Evolutionary conservation across 2,113 vertebrate species (phyloP).

Genomic region (Peucedramus taeniatus): DNA sequence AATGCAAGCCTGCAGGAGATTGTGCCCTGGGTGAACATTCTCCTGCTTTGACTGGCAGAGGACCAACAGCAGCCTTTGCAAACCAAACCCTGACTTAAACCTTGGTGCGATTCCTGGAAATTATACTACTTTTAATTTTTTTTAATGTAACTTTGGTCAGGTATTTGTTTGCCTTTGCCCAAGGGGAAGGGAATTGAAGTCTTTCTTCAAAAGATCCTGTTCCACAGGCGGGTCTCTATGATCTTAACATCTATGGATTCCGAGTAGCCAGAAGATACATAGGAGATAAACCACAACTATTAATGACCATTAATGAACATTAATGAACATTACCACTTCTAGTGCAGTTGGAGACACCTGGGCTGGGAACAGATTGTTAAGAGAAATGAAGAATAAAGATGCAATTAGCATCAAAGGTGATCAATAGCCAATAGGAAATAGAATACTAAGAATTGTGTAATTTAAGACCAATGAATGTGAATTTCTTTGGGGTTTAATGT

Average conservation of each 20-base stretch:
- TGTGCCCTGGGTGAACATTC: background rate
- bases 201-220: background rate
- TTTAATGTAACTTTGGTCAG: background rate
- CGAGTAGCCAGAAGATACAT: background rate
- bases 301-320: rapidly evolving
- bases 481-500: background rate
- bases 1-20: background rate
- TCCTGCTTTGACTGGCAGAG: background rate
- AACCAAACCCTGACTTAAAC: background rate
- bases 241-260: background rate
- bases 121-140: background rate
- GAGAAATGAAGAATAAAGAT: background rate
- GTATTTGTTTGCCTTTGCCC: background rate
- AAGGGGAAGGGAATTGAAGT: background rate
- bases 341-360: background rate
- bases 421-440: background rate
- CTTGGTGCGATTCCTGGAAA: background rate
- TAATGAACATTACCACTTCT: background rate
- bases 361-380: background rate
- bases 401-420: background rate
- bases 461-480: background rate
- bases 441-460: background rate
- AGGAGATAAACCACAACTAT: background rate
- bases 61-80: background rate
- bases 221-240: rapidly evolving